These are phyloP conservation scores for Microctonus brassicae DNA, from an alignment of 2,888 invertebrate species.

Conservation along the genomic window DNA sequence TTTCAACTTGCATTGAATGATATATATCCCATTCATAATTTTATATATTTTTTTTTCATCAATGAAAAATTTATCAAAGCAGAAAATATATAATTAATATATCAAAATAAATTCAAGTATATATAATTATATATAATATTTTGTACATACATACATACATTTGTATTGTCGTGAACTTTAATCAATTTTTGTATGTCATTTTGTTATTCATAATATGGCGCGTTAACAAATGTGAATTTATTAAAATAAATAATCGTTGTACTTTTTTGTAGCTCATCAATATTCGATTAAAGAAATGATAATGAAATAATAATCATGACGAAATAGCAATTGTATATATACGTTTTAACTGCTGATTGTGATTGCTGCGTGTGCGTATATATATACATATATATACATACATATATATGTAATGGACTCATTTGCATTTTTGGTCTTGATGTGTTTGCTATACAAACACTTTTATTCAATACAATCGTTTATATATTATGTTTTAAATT, in stretches of 20 bases:
- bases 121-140: neutral
- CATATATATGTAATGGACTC: constrained; percentile 25
- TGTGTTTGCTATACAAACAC: constrained; percentile 25
- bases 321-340: constrained; percentile 17
- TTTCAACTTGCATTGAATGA: constrained; percentile 55
- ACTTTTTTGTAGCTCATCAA: neutral
- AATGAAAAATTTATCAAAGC: constrained; percentile 17
- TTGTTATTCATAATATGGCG: neutral
- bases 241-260: neutral
- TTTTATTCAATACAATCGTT: constrained; percentile 12
- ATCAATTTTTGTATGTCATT: neutral
- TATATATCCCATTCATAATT: constrained; percentile 65
- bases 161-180: constrained; percentile 8
- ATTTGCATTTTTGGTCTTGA: constrained; percentile 28
- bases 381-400: too few species aligned
- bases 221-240: neutral
- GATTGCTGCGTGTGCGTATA: too few species aligned
- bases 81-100: constrained; percentile 7
- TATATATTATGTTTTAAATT: neutral
- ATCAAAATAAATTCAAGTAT: neutral
- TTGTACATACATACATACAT: neutral
- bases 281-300: neutral
- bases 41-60: constrained; percentile 45
- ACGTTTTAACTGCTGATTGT: constrained; percentile 25
- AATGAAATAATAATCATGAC: constrained; percentile 3